Base-by-base conservation (phyloP, 2,888 invertebrate genomes). In the Neocrepidodera transversa region DNA sequence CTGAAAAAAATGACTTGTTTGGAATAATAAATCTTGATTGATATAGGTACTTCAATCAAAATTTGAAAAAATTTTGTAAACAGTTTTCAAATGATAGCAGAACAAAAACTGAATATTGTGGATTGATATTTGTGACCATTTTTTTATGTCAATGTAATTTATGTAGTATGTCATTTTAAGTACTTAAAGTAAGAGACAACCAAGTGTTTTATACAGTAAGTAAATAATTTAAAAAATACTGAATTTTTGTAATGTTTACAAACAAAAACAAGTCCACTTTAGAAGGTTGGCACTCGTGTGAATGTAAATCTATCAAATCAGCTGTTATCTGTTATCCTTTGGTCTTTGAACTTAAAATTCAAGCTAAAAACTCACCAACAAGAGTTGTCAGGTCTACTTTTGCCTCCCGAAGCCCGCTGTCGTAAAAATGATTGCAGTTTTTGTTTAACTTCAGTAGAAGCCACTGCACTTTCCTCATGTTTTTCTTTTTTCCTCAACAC, bases 361-460 rank as follows among this genome's bases (percentile, higher is more conserved):
- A 14, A 32, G 14, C 18, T 35, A 47, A 42, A 36, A 17, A 61
- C 79, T 78, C 69, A 79, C 79, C 79, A 80, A 67, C 79, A 79
- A 57, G 78, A 79, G 67, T 78, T 79, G 42, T 80, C 79, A 56
- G 78, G 74, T 56, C 76, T 72, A 63, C 71, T 67, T 65, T 77
- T 77, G 50, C 78, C 76, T 20, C 79, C 79, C 58, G 78, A 78
- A 54, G 79, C 77, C 60, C 79, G 71, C 66, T 80, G 79, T 62
- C 76, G 69, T 49, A 80, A 71, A 68, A 80, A 80, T 63, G 91
- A 94, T 86, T 95, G 95, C 71, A 97, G 84, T 76, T 94, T 93
- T 82, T 95, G 95, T 80, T 97, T 97, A 76, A 97, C 97, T 82
- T 96, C 96, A 16, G 93, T 90, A 67, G 96, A 97, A 67, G 97